These are phyloP conservation scores for Phasia obesa DNA, from an alignment of 2,888 invertebrate species.

Conservation along the genomic window DNA sequence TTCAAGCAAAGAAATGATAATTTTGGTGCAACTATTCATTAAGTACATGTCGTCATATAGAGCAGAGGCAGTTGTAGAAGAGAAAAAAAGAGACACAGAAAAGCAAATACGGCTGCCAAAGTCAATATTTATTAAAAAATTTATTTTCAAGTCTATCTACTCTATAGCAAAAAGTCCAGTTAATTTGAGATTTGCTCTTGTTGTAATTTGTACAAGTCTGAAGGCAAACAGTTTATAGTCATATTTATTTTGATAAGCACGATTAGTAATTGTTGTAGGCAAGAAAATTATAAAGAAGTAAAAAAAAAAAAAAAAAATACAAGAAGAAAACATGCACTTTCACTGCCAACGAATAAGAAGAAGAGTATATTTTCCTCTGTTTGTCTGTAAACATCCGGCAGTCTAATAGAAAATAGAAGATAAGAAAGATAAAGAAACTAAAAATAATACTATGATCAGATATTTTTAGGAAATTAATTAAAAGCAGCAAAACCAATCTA, in stretches of 20 bases:
- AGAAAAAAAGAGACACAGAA: slow-evolving; percentile 15
- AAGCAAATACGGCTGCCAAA: slow-evolving; percentile 67
- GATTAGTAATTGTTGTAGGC: slow-evolving; percentile 41
- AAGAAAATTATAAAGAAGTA: not conserved
- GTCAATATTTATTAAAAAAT: slow-evolving; percentile 68
- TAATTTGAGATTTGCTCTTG: slow-evolving; percentile 37
- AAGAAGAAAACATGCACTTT: slow-evolving; percentile 38
- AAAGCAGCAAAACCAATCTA: too few relatives aligned
- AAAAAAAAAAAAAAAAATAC: not conserved
- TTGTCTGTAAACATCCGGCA: slow-evolving; percentile 52
- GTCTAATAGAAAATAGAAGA: not conserved
- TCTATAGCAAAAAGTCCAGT: slow-evolving; percentile 30
- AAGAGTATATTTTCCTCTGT: slow-evolving; percentile 6
- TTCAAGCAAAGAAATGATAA: slow-evolving; percentile 57
- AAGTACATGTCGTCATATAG: slow-evolving; percentile 19
- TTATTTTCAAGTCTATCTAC: slow-evolving; percentile 42
- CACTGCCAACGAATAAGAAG: slow-evolving; percentile 37
- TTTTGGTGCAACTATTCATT: slow-evolving; percentile 58
- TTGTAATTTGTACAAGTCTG: not conserved
- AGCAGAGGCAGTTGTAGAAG: slow-evolving; percentile 17
- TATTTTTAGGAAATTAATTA: too few relatives aligned
- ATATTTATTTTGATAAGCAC: slow-evolving; percentile 54
- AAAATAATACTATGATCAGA: too few relatives aligned
- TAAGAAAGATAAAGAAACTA: not conserved
- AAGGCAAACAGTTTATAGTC: slow-evolving; percentile 48